Evolutionary conservation across 2,113 vertebrate species (phyloP), one percentile per base, ranked within the genome.

Genomic region (Petromus typicus): DNA sequence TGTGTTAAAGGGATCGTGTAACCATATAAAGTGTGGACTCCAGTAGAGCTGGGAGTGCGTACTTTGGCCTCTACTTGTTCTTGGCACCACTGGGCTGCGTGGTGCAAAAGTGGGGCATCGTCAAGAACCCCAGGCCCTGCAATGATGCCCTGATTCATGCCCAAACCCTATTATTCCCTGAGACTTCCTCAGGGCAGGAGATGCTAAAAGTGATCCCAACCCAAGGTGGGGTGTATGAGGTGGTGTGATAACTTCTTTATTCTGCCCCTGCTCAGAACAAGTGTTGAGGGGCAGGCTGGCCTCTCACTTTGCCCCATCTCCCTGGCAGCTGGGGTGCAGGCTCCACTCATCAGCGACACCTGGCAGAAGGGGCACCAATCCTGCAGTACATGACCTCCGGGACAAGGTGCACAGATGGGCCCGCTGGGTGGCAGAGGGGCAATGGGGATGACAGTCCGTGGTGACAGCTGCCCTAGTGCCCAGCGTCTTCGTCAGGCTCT

Each of bases 311-410:
- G 27, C 40, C n/a, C 64, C 32, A 45, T 4, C n/a, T 86, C 82
- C 34, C 1, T 37, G 32, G 11, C 32, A 14, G 73, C 17, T 13
- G 0, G 2, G 67, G 34, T 54, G 0, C 12, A 32, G 59, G 12
- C 13, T 6, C 63, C 45, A 40, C 25, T 30, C n/a, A 37, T 9
- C 7, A 14, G 71, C 43, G 32, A 88, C 45, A 14, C 7, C 1
- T 37, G 43, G n/a, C 43, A 69, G n/a, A 71, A 48, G 40, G 20
- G 11, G 63, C 1, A 0, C 43, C 64, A 40, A 71, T 88, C 79
- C 37, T 76, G 34, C 51, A 59, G 61, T 18, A 48, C 54, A 56
- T 23, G 37, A 45, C 63, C 40, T 93, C 34, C 45, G 79, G 81
- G 57, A 79, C 25, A 34, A 91, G 89, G 48, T 30, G 48, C 11